Evolutionary conservation across 2,113 vertebrate genomes (phyloP).

Genomic region (Actinemys pallida): DNA sequence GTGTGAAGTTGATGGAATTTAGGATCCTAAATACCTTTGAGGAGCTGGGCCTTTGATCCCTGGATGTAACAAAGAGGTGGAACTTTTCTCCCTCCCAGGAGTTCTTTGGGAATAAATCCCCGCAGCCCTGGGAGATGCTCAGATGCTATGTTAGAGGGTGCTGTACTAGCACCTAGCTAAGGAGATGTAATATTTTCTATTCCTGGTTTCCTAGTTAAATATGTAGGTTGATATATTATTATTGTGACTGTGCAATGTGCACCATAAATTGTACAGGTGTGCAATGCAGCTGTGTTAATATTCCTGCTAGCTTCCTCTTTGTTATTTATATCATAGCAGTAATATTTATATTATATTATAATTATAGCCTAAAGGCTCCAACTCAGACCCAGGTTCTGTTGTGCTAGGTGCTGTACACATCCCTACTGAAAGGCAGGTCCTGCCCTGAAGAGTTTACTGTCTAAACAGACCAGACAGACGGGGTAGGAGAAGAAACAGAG

Average conservation of each 20-base stretch:
- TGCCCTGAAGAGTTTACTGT: not conserved
- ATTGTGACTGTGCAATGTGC: fast-evolving
- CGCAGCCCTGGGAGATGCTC: fast-evolving
- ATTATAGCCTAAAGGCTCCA: not conserved
- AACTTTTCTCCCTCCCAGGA: not conserved
- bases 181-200: not conserved
- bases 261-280: not conserved
- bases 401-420: not conserved
- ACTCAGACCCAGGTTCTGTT: not conserved
- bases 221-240: fast-evolving
- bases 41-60: not conserved
- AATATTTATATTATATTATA: not conserved
- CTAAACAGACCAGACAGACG: not conserved
- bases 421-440: not conserved
- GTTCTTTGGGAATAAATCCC: fast-evolving
- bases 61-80: fast-evolving
- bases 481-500: not conserved
- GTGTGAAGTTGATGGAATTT: not conserved
- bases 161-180: not conserved
- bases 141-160: not conserved
- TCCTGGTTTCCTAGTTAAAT: not conserved
- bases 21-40: not conserved
- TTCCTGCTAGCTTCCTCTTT: not conserved
- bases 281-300: not conserved
- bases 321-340: not conserved